These are phyloP conservation scores for Montipora capitata DNA, from an alignment of 92 coral and sea anemone species.

Conservation along the genomic window DNA sequence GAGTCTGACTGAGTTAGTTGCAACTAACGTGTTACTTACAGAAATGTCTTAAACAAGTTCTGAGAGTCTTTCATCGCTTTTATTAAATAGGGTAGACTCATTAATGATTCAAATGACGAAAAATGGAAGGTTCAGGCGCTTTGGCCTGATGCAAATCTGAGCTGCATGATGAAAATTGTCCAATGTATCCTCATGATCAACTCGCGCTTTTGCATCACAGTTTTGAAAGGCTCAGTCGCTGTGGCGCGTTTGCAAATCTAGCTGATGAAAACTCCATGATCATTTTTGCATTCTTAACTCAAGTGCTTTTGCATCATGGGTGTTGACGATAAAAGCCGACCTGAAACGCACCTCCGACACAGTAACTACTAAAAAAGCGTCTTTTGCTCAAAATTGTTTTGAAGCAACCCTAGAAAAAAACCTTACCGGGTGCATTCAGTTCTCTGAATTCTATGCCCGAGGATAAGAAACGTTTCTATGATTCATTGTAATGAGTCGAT, in stretches of 20 bases:
- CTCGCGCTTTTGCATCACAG: slow-evolving; percentile 25
- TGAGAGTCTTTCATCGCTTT: slow-evolving; percentile 16
- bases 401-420: too few species aligned
- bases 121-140: slow-evolving; percentile 28
- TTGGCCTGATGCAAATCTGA: not conserved
- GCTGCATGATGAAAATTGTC: slow-evolving; percentile 12
- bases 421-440: not conserved
- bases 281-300: slow-evolving; percentile 20
- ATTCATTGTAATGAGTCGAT: slow-evolving; percentile 22
- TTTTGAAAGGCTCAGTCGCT: slow-evolving; percentile 9
- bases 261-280: not conserved
- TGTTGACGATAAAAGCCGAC: too few species aligned
- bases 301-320: not conserved
- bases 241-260: slow-evolving; percentile 27
- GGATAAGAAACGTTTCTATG: too few species aligned
- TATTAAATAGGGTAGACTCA: slow-evolving; percentile 9
- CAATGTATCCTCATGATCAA: slow-evolving; percentile 18
- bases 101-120: slow-evolving; percentile 18
- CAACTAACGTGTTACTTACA: slow-evolving; percentile 15
- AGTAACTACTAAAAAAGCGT: too few species aligned
- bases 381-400: too few species aligned
- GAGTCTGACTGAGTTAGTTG: not conserved
- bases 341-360: too few species aligned
- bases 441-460: too few species aligned
- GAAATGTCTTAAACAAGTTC: slow-evolving; percentile 1